Percentiles rank a stretch among this genome's conserved stretches.
These are phyloP conservation scores for Jordanella pulchra DNA, from an alignment of 2,797 vertebrate species.

Conservation along the genomic window DNA sequence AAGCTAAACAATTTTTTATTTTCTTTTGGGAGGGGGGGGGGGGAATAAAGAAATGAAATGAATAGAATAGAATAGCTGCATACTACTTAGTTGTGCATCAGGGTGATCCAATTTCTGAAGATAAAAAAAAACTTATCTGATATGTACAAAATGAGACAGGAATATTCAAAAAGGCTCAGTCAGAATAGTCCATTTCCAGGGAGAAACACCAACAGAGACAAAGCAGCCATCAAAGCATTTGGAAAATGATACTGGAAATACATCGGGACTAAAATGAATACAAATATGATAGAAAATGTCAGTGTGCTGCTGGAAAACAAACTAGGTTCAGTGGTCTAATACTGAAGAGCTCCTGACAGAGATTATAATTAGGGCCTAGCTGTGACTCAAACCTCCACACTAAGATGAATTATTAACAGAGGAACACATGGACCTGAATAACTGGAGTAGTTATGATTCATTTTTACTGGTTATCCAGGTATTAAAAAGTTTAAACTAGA, in stretches of 20 bases:
- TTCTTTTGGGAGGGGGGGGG: too few relatives aligned
- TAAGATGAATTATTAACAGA: slow-evolving; percentile 13
- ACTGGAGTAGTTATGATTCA: background rate
- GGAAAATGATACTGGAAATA: background rate
- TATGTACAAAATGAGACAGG: background rate
- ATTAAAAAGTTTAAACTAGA: background rate
- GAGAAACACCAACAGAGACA: background rate
- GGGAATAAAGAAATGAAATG: too few relatives aligned
- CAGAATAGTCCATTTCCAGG: background rate
- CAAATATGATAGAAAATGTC: too few relatives aligned
- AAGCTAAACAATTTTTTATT: too few relatives aligned
- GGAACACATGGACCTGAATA: background rate
- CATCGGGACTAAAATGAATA: background rate
- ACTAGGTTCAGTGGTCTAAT: background rate
- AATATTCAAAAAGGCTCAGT: background rate
- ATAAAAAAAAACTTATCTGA: background rate
- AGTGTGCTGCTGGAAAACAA: background rate
- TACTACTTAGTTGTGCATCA: too few relatives aligned
- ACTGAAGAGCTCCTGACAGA: background rate
- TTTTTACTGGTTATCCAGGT: slow-evolving; percentile 17
- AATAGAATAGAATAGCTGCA: too few relatives aligned
- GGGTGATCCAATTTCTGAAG: too few relatives aligned
- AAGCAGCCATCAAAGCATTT: background rate
- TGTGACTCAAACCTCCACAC: background rate
- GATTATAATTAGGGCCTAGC: background rate